Conservation (phyloP, 2,797 vertebrate species). For the Tokudaia muenninki region DNA sequence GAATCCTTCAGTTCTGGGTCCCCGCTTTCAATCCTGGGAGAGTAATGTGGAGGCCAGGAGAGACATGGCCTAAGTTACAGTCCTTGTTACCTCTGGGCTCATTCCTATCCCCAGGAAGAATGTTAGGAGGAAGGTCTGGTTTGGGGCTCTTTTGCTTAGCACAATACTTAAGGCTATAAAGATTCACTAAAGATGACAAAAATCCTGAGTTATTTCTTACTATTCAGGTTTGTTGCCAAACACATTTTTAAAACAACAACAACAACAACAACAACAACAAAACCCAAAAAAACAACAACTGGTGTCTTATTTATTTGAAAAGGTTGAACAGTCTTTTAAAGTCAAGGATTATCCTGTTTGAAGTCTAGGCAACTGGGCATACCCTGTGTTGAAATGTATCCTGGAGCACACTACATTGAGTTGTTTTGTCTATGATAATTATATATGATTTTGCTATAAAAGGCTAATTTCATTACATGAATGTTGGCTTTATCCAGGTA, state of each 20-base stretch:
- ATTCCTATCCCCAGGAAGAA: fast-evolving
- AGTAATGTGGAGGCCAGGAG: not conserved
- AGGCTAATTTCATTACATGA: constrained; percentile 33
- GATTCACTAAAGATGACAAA: not conserved
- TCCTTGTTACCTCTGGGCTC: not conserved
- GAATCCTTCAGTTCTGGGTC: not conserved
- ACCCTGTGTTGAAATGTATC: constrained; percentile 46
- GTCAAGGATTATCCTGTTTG: constrained; percentile 36
- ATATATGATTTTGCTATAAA: constrained; percentile 45
- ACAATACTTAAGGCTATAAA: not conserved
- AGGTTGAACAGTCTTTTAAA: constrained; percentile 27
- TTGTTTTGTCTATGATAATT: constrained; percentile 51
- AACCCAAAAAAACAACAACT: not conserved
- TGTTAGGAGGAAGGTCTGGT: not conserved
- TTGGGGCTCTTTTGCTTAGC: not conserved
- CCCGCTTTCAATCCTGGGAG: not conserved
- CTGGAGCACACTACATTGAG: not conserved
- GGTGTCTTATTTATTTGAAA: constrained; percentile 53
- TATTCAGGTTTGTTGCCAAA: constrained; percentile 14
- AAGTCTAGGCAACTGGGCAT: constrained; percentile 45
- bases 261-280: too few relatives aligned
- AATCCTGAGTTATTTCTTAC: not conserved
- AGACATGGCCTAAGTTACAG: not conserved
- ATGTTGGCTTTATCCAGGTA: not conserved
- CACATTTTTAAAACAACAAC: constrained; percentile 7